Conservation (phyloP, 2,113 vertebrate genomes). For the Rynchops niger region DNA sequence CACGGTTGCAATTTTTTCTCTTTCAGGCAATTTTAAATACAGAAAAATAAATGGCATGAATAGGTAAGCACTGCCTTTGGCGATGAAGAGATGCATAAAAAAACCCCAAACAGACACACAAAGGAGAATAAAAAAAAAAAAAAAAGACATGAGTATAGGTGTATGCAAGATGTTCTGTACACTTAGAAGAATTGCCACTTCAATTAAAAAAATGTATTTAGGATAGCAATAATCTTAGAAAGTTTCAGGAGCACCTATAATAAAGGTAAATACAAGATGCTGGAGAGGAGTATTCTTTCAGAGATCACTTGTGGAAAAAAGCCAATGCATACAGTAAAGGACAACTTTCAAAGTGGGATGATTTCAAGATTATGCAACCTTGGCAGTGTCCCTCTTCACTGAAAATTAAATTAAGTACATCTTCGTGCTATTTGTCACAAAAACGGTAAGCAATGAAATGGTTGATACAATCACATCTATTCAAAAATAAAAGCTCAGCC, state of each 20-base stretch:
- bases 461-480: not conserved
- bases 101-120: not conserved
- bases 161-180: not conserved
- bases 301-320: not conserved
- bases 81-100: not conserved
- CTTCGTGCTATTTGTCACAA: not conserved
- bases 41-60: not conserved
- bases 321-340: not conserved
- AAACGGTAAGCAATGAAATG: not conserved
- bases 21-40: not conserved
- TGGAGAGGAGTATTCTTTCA: not conserved
- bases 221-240: not conserved
- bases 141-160: not conserved
- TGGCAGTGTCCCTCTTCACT: not conserved
- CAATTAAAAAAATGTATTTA: not conserved
- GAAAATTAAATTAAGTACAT: not conserved
- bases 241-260: not conserved
- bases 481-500: not conserved
- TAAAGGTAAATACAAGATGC: not conserved
- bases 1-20: not conserved
- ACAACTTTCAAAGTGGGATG: not conserved
- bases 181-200: not conserved
- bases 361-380: not conserved
- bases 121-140: not conserved
- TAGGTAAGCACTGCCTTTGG: not conserved